phyloP scores from a whole-genome alignment of 2,888 invertebrate genomes.

The Idaea aversata region DNA sequence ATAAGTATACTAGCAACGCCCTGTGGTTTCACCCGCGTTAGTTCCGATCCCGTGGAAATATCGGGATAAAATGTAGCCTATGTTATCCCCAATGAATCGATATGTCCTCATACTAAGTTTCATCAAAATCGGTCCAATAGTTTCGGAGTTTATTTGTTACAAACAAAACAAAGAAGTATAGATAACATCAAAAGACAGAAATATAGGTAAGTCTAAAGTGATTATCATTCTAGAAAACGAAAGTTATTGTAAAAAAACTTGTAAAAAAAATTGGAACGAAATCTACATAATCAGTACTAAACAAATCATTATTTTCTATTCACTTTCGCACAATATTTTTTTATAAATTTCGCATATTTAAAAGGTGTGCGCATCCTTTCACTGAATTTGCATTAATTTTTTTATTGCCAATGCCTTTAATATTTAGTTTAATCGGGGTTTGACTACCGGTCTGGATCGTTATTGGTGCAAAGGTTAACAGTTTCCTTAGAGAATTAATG shows the following conservation, averaged over 20 bases:
- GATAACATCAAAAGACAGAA: too few species aligned
- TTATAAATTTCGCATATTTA: slow-evolving; percentile 9
- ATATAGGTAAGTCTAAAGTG: slow-evolving; percentile 2
- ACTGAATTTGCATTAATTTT: slow-evolving; percentile 49
- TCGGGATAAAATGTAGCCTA: too few species aligned
- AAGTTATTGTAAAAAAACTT: not conserved
- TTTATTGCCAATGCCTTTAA: slow-evolving; percentile 6
- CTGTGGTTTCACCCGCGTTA: too few species aligned
- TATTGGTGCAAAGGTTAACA: too few species aligned
- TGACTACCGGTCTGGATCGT: slow-evolving; percentile 3
- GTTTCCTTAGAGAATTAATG: too few species aligned
- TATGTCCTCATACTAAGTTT: too few species aligned
- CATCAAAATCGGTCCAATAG: too few species aligned
- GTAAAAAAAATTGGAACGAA: slow-evolving; percentile 1
- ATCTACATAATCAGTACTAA: slow-evolving; percentile 14
- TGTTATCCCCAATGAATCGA: too few species aligned
- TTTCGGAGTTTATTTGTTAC: too few species aligned
- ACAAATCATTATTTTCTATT: slow-evolving; percentile 14
- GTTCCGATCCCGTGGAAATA: too few species aligned
- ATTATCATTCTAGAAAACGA: not conserved
- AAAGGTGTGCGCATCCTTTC: slow-evolving; percentile 45
- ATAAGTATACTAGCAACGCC: too few species aligned
- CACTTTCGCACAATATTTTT: slow-evolving; percentile 32
- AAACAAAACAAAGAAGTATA: too few species aligned
- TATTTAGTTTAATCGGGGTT: slow-evolving; percentile 11